Percentiles rank a stretch among this genome's conserved stretches.
Evolutionary conservation across 2,888 invertebrate species (phyloP).

Genomic region (Coenonympha arcania): DNA sequence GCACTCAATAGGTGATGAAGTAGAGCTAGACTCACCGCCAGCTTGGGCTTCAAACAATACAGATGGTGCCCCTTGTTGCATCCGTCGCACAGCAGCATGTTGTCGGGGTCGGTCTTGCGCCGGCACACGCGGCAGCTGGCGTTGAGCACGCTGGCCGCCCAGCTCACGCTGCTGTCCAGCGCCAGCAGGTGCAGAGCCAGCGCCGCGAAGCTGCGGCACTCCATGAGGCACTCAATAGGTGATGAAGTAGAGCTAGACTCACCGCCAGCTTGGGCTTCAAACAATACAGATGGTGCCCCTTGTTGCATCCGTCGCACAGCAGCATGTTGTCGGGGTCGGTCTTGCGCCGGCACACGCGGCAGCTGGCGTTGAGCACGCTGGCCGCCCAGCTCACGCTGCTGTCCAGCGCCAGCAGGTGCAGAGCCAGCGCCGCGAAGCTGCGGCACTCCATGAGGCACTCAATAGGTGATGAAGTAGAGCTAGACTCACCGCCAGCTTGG

Average conservation of each 20-base stretch:
- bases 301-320: conserved; percentile 94
- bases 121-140: conserved; percentile 91
- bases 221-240: no score
- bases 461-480: no score
- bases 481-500: conserved; percentile 83
- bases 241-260: no score
- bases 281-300: conserved; percentile 95
- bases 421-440: conserved; percentile 81
- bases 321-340: conserved; percentile 94
- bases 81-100: conserved; percentile 93
- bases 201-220: conserved; percentile 85
- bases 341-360: conserved; percentile 87
- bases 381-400: conserved; percentile 89
- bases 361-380: conserved; percentile 88
- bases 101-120: conserved; percentile 88
- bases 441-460: conserved; percentile 86
- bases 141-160: conserved; percentile 88
- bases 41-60: conserved; percentile 94
- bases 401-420: conserved; percentile 89
- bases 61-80: conserved; percentile 96
- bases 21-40: conserved; percentile 79
- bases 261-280: conserved; percentile 91
- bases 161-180: conserved; percentile 87
- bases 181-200: conserved; percentile 83
- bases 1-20: no score